Conservation (phyloP, 2,797 vertebrate species). For the Gymnothorax javanicus region DNA sequence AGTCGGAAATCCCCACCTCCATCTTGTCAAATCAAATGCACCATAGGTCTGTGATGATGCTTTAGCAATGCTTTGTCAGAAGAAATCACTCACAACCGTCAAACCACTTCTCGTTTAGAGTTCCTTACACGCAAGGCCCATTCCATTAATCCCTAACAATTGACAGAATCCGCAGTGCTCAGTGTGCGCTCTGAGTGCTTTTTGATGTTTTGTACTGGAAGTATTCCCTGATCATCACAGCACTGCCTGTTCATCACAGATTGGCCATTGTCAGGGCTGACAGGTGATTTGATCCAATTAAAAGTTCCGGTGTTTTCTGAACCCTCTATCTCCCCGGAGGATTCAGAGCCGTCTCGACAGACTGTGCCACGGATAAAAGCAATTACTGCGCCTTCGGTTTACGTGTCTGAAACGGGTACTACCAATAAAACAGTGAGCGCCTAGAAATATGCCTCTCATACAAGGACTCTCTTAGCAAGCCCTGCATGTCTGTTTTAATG, state of each 20-base stretch:
- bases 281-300: slow-evolving; percentile 17
- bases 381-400: neutral
- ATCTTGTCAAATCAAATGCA: too few relatives aligned
- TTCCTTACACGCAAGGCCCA: neutral
- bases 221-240: neutral
- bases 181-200: neutral
- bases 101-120: neutral
- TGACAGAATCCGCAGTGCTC: neutral
- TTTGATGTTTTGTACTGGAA: slow-evolving; percentile 1
- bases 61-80: neutral
- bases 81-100: neutral
- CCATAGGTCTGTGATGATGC: neutral
- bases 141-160: neutral
- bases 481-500: too few relatives aligned
- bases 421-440: neutral
- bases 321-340: neutral
- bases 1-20: too few relatives aligned
- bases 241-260: neutral
- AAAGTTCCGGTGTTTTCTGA: neutral
- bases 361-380: neutral
- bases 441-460: neutral
- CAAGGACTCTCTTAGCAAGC: too few relatives aligned
- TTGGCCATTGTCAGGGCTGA: neutral
- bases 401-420: neutral
- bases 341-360: neutral